Evolutionary conservation across 2,888 invertebrate species (phyloP), one percentile per base, ranked within the genome.

Genomic region (Tridacna crocea): DNA sequence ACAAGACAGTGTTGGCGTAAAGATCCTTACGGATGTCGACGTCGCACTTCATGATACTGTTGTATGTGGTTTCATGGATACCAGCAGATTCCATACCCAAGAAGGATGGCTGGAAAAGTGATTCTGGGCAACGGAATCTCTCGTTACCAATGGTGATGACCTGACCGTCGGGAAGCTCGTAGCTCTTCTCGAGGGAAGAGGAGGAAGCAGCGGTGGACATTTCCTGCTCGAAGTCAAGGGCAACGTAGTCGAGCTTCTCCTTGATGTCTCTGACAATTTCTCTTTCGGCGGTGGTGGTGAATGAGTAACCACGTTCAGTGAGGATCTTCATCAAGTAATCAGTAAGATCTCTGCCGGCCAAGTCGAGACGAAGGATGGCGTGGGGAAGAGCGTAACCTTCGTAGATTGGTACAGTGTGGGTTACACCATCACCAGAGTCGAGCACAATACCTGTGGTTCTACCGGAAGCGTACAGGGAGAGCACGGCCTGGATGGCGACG

Each of bases 221-320:
- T 87, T 93, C 93, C 84, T 93, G 91, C 80, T 92, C 93, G 85
- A 93, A 93, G 89, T 92, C 92, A 12, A 93, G 84, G 63, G 92
- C 92, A 51, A 92, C 92, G 51, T 70, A 70, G 70, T 51, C 22
- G 26, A 70, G 70, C 24, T 70, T 70, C 98, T 98, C 80, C 70
- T 70, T 70, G 51, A 70, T 70, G 70, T 70, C 70, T 70, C 70
- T 48, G 70, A 70, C 70, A 51, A 98, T 70, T 70, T 70, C 70
- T 51, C 70, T 48, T 24, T 70, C 70, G 51, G 70, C 70, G 70
- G 70, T 70, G 70, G 70, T 70, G n/a, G 70, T 70, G 70, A 70
- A 70, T 70, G 70, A 70, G 70, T 70, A 70, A 70, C 70, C 70
- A 70, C 70, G 70, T 51, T 70, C 70, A 24, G 70, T 70, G 24